phyloP scores from a whole-genome alignment of 1,140 invertebrate genomes.

The Zaprionus inermis region DNA sequence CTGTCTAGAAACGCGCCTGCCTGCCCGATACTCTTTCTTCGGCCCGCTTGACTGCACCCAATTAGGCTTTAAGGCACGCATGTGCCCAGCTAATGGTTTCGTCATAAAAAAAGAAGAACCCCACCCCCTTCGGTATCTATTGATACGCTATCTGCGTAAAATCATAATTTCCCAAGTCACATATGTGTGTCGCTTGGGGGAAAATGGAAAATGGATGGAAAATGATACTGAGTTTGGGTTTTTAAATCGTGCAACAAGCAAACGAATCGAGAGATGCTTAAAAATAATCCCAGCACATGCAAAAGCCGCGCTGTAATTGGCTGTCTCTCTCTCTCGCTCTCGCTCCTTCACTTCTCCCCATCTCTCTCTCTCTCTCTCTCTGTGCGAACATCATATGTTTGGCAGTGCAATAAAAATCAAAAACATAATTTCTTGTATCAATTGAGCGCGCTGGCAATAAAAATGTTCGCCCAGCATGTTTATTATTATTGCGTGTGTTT shows the following conservation, averaged over 20 bases:
- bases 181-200: constrained; percentile 14
- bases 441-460: constrained; percentile 70
- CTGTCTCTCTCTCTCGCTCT: neutral
- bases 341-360: neutral
- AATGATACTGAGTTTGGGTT: constrained; percentile 11
- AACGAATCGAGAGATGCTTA: constrained; percentile 22
- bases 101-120: neutral
- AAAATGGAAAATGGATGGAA: neutral
- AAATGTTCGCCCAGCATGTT: constrained; percentile 64
- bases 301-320: constrained; percentile 44
- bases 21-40: neutral
- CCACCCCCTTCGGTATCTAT: neutral
- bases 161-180: constrained; percentile 12
- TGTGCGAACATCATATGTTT: constrained; percentile 78
- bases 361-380: constrained; percentile 11
- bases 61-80: constrained; percentile 1
- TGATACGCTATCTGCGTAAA: constrained; percentile 12
- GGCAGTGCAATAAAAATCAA: constrained; percentile 80
- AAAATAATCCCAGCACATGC: constrained; percentile 61
- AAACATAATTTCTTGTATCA: constrained; percentile 80
- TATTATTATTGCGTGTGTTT: constrained; percentile 63
- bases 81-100: constrained; percentile 1
- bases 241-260: constrained; percentile 11
- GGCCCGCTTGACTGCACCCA: neutral
- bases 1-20: neutral